A percentile compares a stretch with the other conserved stretches of the same genome.
phyloP scores from a whole-genome alignment of 92 coral and sea anemone genomes.

The Isaurus tuberculatus region DNA sequence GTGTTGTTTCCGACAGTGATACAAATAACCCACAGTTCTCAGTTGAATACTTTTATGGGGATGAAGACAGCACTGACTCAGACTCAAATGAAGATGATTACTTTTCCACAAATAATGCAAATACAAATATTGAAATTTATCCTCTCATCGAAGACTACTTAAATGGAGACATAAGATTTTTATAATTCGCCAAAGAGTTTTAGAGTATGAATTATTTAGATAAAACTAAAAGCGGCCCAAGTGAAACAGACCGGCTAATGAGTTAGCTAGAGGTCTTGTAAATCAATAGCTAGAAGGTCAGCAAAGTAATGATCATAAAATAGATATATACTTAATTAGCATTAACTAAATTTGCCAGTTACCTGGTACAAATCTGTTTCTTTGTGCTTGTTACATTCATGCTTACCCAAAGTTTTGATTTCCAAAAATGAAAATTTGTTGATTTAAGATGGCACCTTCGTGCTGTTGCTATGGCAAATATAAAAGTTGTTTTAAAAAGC shows the following conservation, averaged over 20 bases:
- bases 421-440: conserved; percentile 17
- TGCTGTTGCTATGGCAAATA: conserved; percentile 16
- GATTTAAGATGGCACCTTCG: conserved; percentile 3
- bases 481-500: background rate
- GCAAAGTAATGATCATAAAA: conserved; percentile 5
- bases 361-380: conserved; percentile 24
- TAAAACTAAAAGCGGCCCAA: too few relatives aligned
- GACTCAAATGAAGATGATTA: background rate
- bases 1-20: conserved; percentile 10
- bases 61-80: background rate
- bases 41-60: background rate
- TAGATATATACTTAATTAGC: too few relatives aligned
- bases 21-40: conserved; percentile 13
- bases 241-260: conserved; percentile 8
- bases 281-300: conserved; percentile 8
- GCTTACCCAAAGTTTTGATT: too few relatives aligned
- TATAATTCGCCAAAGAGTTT: conserved; percentile 21
- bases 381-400: conserved; percentile 13
- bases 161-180: conserved; percentile 37
- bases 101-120: background rate
- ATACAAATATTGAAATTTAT: conserved; percentile 2
- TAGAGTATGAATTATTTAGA: conserved; percentile 1
- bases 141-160: conserved; percentile 33
- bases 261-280: conserved; percentile 14
- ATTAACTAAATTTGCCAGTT: conserved; percentile 11